phyloP scores from a whole-genome alignment of 2,113 vertebrate species.

The Salvelinus fontinalis region DNA sequence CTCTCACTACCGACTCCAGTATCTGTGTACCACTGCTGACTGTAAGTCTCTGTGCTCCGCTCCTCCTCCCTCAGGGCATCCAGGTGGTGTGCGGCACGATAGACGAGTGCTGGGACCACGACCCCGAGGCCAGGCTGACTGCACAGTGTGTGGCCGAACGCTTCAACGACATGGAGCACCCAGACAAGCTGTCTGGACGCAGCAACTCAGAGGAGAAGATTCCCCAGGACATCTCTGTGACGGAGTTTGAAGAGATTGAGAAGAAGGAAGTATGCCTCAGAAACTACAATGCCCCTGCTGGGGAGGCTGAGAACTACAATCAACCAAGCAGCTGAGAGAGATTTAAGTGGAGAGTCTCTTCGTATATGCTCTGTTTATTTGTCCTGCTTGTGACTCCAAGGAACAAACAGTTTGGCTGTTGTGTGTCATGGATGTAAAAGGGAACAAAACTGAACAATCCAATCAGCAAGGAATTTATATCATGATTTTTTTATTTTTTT shows the following conservation, averaged over 20 bases:
- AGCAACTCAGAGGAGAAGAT: constrained; percentile 91
- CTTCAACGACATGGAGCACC: constrained; percentile 84
- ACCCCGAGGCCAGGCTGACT: constrained; percentile 92
- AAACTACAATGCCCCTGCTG: constrained; percentile 29
- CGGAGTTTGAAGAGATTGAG: constrained; percentile 57
- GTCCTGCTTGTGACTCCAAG: constrained; percentile 25
- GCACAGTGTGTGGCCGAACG: constrained; percentile 92
- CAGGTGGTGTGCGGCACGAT: constrained; percentile 88
- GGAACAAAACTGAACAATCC: neutral
- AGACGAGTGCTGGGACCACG: constrained; percentile 95
- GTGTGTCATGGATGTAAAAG: constrained; percentile 3
- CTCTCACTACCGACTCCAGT: neutral
- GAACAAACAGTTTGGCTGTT: neutral
- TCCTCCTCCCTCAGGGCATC: constrained; percentile 80
- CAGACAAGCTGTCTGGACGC: constrained; percentile 84
- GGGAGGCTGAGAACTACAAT: constrained; percentile 30
- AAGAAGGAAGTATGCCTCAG: constrained; percentile 68
- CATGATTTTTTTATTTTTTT: constrained; percentile 11
- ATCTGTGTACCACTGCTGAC: neutral
- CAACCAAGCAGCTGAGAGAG: constrained; percentile 18
- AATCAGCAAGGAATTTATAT: neutral
- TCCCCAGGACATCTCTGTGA: constrained; percentile 81
- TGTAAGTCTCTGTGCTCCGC: constrained; percentile 26
- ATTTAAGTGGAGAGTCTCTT: constrained; percentile 10
- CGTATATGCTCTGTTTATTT: neutral